Percentiles rank a stretch among this genome's conserved stretches.
Evolutionary conservation across 2,888 invertebrate species (phyloP).

Genomic region (Callyntrura guangdongensis): DNA sequence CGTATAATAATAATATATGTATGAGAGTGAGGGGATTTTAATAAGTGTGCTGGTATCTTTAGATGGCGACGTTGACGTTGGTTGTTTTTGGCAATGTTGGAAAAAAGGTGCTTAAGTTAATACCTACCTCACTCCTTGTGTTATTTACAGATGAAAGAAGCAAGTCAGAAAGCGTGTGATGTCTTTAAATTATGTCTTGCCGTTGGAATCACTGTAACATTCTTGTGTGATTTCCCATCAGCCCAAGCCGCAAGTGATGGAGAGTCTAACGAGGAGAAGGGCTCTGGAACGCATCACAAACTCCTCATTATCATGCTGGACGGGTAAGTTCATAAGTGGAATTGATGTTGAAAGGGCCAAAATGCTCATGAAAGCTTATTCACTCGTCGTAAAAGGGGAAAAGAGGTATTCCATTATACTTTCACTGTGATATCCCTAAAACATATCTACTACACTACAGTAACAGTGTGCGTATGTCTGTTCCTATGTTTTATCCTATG

Average conservation of each 20-base stretch:
- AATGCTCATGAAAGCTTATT: conserved; percentile 59
- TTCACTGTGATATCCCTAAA: background rate
- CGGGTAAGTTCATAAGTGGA: conserved; percentile 81
- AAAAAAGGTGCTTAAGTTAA: conserved; percentile 46
- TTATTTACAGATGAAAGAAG: conserved; percentile 79
- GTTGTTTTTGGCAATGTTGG: conserved; percentile 23
- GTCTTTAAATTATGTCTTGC: conserved; percentile 81
- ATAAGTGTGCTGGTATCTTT: conserved; percentile 21
- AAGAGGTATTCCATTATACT: background rate
- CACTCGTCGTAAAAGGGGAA: conserved; percentile 26
- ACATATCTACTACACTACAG: no score
- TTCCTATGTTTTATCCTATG: no score
- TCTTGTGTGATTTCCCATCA: conserved; percentile 78
- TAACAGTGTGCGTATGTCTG: no score
- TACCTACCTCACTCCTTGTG: conserved; percentile 10
- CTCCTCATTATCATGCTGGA: conserved; percentile 84
- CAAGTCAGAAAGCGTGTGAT: conserved; percentile 78
- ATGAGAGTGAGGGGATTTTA: conserved; percentile 12
- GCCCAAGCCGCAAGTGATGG: conserved; percentile 77
- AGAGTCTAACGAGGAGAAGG: conserved; percentile 70
- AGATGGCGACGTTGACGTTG: conserved; percentile 23
- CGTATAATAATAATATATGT: background rate
- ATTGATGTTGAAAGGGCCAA: conserved; percentile 69
- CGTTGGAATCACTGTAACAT: conserved; percentile 78
- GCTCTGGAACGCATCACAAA: conserved; percentile 80